Evolutionary conservation across 2,113 vertebrate species (phyloP).

Genomic region (Manacus vitellinus): DNA sequence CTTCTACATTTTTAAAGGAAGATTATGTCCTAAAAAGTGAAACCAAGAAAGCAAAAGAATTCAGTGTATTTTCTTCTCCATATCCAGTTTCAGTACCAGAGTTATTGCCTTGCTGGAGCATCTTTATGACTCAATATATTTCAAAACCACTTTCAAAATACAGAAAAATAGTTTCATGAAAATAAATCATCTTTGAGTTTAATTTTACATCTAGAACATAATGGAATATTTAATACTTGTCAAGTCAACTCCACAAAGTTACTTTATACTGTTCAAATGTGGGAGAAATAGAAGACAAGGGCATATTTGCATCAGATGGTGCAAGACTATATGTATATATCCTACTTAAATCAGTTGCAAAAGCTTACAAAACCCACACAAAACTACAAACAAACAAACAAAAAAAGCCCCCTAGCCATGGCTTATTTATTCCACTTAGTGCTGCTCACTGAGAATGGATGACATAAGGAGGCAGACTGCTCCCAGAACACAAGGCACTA

Average conservation of each 20-base stretch:
- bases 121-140: background rate
- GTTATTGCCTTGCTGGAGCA: background rate
- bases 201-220: background rate
- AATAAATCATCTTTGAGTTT: background rate
- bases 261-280: background rate
- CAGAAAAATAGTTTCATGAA: background rate
- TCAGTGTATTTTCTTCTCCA: background rate
- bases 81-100: background rate
- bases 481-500: background rate
- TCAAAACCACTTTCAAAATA: background rate
- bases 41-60: background rate
- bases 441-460: background rate
- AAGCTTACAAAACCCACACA: background rate
- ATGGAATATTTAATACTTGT: background rate
- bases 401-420: fast-evolving
- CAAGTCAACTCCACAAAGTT: background rate
- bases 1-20: background rate
- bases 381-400: background rate
- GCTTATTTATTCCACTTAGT: background rate
- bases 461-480: background rate
- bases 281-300: background rate
- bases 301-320: background rate
- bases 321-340: background rate
- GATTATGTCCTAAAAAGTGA: background rate
- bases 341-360: background rate